phyloP scores from a whole-genome alignment of 2,113 vertebrate species.

The Siphamia tubifer region DNA sequence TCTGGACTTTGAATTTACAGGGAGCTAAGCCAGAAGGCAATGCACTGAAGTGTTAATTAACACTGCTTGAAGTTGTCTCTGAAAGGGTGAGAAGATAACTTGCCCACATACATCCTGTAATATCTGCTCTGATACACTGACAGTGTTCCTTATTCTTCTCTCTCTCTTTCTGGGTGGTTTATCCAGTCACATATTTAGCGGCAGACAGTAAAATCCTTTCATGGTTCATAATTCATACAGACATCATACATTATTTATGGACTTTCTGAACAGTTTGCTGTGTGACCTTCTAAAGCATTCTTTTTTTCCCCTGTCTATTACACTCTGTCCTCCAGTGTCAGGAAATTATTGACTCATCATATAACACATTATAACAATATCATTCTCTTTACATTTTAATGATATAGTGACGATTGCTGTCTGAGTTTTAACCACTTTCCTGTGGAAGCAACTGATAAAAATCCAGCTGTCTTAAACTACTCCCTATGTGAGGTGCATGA shows the following conservation, averaged over 20 bases:
- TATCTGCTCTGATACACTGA: background rate
- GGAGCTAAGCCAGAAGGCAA: slow-evolving; percentile 3
- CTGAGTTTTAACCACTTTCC: background rate
- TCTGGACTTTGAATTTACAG: background rate
- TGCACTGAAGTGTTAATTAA: slow-evolving; percentile 3
- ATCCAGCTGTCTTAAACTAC: background rate
- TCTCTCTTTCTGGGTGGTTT: slow-evolving; percentile 14
- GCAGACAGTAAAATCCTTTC: slow-evolving; percentile 75
- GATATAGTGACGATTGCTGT: no score
- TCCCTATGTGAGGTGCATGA: background rate
- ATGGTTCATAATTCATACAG: slow-evolving; percentile 77
- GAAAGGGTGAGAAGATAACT: background rate
- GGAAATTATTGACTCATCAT: background rate
- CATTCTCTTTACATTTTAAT: background rate
- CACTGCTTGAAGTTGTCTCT: background rate
- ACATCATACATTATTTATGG: slow-evolving; percentile 70
- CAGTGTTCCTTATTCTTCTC: background rate
- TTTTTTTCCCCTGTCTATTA: background rate
- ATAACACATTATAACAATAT: background rate
- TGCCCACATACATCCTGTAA: slow-evolving; percentile 11
- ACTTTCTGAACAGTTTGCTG: slow-evolving; percentile 69
- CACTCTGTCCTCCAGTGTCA: slow-evolving; percentile 24
- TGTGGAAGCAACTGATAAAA: background rate
- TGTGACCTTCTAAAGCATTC: slow-evolving; percentile 61
- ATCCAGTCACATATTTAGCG: slow-evolving; percentile 64